Conservation (phyloP, 2,888 invertebrate genomes). For the Xylophagus ater region DNA sequence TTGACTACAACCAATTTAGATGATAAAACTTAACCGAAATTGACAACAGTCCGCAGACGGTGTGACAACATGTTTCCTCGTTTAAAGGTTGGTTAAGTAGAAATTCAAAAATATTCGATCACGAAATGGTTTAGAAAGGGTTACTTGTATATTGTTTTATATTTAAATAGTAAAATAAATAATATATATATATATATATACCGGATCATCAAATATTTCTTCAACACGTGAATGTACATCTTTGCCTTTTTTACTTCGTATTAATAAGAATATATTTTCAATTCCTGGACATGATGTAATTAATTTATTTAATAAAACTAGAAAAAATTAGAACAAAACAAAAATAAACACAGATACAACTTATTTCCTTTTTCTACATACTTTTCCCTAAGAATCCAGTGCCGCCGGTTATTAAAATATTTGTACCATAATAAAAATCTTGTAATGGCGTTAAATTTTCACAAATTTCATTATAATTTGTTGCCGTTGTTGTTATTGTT, state of each 20-base stretch:
- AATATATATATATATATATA: conserved; percentile 32
- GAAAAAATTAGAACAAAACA: conserved; percentile 7
- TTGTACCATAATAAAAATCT: conserved; percentile 46
- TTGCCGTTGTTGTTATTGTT: too few relatives aligned
- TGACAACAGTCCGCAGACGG: too few relatives aligned
- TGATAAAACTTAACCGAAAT: too few relatives aligned
- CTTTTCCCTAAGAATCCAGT: conserved; percentile 40
- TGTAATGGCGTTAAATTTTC: conserved; percentile 39
- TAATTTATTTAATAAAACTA: conserved; percentile 47
- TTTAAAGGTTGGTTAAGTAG: too few relatives aligned
- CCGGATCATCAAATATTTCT: conserved; percentile 55
- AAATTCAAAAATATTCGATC: too few relatives aligned
- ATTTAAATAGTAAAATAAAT: background rate
- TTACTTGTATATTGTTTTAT: too few relatives aligned
- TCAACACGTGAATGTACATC: conserved; percentile 53
- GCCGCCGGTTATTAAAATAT: conserved; percentile 49
- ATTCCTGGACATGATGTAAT: conserved; percentile 45
- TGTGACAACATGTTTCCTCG: too few relatives aligned
- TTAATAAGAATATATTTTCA: conserved; percentile 43
- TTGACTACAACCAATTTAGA: too few relatives aligned
- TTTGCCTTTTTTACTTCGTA: conserved; percentile 51
- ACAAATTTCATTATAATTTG: too few relatives aligned
- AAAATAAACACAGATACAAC: background rate
- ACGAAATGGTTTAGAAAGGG: too few relatives aligned
- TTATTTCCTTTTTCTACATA: conserved; percentile 16